Evolutionary conservation across 2,888 invertebrate species (phyloP).

Genomic region (Punctoribates punctum): DNA sequence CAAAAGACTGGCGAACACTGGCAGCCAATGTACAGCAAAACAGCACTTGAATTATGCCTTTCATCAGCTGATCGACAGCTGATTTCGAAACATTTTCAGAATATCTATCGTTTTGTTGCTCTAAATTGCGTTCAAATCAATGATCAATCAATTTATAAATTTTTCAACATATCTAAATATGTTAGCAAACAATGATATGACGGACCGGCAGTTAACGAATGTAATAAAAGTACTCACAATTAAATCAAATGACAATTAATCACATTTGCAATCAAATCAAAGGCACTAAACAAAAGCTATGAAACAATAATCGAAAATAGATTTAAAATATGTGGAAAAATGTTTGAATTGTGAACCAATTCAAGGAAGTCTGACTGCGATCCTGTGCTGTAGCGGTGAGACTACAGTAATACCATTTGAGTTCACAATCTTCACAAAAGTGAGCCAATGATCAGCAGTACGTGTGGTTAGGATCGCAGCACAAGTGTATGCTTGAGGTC

Average conservation of each 20-base stretch:
- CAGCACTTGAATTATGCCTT: constrained; percentile 18
- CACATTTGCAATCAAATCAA: no score
- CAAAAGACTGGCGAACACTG: constrained; percentile 28
- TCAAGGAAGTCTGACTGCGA: constrained; percentile 30
- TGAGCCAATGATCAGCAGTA: constrained; percentile 35
- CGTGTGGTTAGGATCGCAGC: constrained; percentile 23
- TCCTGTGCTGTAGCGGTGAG: not conserved
- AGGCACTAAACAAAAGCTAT: not conserved
- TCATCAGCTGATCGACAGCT: constrained; percentile 37
- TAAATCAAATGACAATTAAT: no score
- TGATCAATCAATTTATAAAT: not conserved
- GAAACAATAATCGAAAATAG: not conserved
- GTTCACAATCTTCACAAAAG: constrained; percentile 20
- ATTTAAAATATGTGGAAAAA: not conserved
- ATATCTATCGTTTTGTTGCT: constrained; percentile 20
- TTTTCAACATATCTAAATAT: not conserved
- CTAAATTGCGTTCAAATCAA: constrained; percentile 1
- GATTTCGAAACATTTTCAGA: constrained; percentile 15
- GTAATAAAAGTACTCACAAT: not conserved
- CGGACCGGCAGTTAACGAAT: not conserved
- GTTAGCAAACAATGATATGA: not conserved
- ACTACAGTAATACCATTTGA: not conserved
- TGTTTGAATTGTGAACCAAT: not conserved
- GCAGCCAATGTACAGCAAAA: not conserved
- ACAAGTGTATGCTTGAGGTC: constrained; percentile 35